Evolutionary conservation across 2,888 invertebrate genomes (phyloP).

Genomic region (Aradus depressus): DNA sequence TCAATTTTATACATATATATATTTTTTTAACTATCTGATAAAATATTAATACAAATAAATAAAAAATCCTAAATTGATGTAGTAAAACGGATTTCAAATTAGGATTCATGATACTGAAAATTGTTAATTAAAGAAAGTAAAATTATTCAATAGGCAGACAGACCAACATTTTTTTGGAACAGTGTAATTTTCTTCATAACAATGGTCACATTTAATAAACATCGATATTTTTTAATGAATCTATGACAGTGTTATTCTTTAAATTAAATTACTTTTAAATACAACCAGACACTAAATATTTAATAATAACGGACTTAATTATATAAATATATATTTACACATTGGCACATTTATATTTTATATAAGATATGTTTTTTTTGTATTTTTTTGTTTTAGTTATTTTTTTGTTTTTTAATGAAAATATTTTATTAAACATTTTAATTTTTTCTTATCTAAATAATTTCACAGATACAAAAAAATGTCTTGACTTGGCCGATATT

Average conservation of each 20-base stretch:
- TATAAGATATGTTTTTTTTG: conserved; percentile 30
- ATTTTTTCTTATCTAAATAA: conserved; percentile 10
- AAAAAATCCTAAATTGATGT: no score
- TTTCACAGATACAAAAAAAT: conserved; percentile 3
- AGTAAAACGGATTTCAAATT: no score
- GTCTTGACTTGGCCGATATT: conserved; percentile 20
- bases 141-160: no score
- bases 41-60: no score
- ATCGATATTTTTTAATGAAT: conserved; percentile 6
- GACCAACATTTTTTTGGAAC: no score
- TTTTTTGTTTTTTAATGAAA: conserved; percentile 23
- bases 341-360: conserved; percentile 27
- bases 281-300: conserved; percentile 22
- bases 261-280: not conserved
- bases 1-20: no score
- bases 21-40: no score
- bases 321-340: conserved; percentile 27
- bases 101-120: no score
- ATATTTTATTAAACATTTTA: conserved; percentile 21
- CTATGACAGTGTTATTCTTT: conserved; percentile 1
- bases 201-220: no score
- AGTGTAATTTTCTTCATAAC: no score
- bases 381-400: conserved; percentile 24
- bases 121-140: no score
- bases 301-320: conserved; percentile 22